Conservation (phyloP, 1,140 invertebrate genomes). For the Ylistrum balloti region DNA sequence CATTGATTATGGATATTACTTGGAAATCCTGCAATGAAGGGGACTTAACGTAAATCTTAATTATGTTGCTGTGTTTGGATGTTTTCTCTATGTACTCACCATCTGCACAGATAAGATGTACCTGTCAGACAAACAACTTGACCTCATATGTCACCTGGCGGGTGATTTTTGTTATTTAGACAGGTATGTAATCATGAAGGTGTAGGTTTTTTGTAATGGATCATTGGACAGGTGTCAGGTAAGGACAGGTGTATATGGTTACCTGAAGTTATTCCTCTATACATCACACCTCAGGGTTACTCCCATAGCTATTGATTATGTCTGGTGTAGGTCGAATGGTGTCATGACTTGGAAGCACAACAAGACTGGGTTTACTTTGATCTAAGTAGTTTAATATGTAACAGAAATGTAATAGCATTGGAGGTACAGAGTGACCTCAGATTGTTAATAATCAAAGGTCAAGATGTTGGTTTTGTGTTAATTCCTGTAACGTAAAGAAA, state of each 20-base stretch:
- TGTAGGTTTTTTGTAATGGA: neutral
- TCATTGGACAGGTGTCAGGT: neutral
- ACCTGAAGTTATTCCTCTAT: neutral
- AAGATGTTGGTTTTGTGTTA: too few species aligned
- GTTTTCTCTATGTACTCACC: too few species aligned
- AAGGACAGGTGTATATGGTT: slow-evolving; percentile 13
- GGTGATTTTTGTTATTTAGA: slow-evolving; percentile 39
- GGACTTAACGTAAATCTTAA: too few species aligned
- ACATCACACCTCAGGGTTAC: neutral
- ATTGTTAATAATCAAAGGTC: neutral
- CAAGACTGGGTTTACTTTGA: neutral
- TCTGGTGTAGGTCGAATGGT: neutral
- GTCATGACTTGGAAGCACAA: neutral
- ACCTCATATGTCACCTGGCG: neutral
- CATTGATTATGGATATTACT: too few species aligned
- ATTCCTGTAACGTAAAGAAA: too few species aligned
- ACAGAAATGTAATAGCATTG: too few species aligned
- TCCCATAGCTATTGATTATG: slow-evolving; percentile 3
- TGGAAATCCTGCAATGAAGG: too few species aligned
- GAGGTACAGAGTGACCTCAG: too few species aligned
- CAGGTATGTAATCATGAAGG: neutral
- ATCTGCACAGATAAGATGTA: too few species aligned
- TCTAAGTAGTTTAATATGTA: neutral
- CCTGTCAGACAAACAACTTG: neutral
- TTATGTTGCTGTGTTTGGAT: too few species aligned